These are phyloP conservation scores for Noturus placidus DNA, from an alignment of 2,113 vertebrate species.

Conservation along the genomic window DNA sequence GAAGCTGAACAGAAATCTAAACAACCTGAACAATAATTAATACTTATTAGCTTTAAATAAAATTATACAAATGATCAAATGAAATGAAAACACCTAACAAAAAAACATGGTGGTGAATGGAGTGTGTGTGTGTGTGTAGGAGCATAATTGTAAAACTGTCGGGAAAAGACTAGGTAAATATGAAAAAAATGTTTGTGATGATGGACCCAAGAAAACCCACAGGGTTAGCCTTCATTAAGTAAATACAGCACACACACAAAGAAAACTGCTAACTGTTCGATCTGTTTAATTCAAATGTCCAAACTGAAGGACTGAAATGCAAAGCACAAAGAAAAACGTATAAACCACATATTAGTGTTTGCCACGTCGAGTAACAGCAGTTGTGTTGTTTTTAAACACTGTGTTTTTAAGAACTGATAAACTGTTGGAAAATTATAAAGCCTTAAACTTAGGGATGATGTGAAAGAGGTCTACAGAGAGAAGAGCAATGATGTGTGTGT, in stretches of 20 bases:
- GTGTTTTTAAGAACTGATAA: neutral
- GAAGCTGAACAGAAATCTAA: neutral
- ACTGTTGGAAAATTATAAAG: neutral
- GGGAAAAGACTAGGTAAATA: neutral
- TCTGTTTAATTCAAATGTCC: neutral
- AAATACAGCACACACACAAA: neutral
- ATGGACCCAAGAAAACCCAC: neutral
- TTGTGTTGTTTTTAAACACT: neutral
- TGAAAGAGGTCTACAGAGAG: neutral
- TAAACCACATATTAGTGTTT: neutral
- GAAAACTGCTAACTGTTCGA: neutral
- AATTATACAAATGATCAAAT: neutral
- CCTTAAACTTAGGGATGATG: neutral
- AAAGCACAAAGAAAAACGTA: neutral
- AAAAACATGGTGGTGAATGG: neutral
- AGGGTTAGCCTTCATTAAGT: neutral
- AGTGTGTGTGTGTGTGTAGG: neutral
- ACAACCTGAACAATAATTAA: slow-evolving; percentile 11
- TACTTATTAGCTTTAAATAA: slow-evolving; percentile 34
- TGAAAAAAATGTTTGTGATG: neutral
- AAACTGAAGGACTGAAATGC: neutral
- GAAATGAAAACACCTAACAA: slow-evolving; percentile 8
- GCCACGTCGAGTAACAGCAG: neutral
- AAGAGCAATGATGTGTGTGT: neutral
- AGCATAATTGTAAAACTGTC: neutral